Evolutionary conservation across 2,797 vertebrate genomes (phyloP).

Genomic region (Propithecus deckenii): DNA sequence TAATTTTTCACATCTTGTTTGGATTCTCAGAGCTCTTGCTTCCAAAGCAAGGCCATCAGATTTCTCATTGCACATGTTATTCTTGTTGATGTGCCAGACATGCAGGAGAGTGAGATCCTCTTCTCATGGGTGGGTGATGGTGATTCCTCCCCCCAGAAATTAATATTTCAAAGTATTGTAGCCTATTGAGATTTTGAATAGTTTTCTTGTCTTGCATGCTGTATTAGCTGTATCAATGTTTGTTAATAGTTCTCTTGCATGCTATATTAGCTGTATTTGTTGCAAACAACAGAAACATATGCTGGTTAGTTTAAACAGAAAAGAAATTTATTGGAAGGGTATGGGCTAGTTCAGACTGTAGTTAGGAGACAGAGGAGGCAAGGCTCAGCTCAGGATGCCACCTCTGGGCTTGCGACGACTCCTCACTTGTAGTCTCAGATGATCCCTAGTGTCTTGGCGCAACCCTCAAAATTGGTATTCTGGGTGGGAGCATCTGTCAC

Average conservation of each 20-base stretch:
- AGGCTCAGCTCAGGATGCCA: neutral
- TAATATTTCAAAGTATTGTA: constrained; percentile 17
- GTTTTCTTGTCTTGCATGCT: constrained; percentile 11
- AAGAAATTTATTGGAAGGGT: constrained; percentile 16
- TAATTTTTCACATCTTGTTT: constrained; percentile 76
- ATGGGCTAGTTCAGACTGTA: neutral
- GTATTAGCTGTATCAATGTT: constrained; percentile 3
- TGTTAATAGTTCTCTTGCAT: neutral
- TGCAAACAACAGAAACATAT: constrained; percentile 2
- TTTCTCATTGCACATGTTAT: constrained; percentile 36
- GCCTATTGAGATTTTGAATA: neutral
- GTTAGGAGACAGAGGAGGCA: neutral
- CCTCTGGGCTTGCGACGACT: neutral
- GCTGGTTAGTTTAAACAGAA: constrained; percentile 34
- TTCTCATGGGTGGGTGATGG: neutral
- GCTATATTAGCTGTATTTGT: neutral
- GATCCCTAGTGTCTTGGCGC: neutral
- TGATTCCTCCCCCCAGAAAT: neutral
- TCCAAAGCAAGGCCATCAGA: constrained; percentile 56
- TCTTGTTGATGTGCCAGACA: constrained; percentile 45
- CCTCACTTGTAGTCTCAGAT: neutral
- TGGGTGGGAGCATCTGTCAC: neutral
- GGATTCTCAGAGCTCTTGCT: constrained; percentile 45
- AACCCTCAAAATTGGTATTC: neutral
- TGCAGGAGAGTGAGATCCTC: neutral